Conservation (phyloP, 2,797 vertebrate species). For the Miopithecus talapoin region DNA sequence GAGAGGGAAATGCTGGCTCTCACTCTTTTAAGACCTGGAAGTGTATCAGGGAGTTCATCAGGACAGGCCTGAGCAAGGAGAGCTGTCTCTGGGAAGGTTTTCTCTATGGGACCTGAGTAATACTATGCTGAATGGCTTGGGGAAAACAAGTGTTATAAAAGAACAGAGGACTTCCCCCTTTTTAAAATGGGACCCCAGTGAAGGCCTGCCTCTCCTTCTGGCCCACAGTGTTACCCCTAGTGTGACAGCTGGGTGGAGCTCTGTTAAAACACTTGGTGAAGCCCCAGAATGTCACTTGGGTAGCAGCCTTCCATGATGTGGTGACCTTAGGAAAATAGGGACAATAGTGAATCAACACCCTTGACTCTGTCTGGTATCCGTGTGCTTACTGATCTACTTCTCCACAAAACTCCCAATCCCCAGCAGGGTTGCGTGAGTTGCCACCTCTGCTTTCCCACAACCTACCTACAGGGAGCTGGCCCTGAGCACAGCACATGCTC, state of each 20-base stretch:
- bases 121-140: background rate
- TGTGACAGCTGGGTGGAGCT: background rate
- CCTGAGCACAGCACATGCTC: background rate
- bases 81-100: background rate
- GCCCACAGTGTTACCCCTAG: background rate
- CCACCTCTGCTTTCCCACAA: background rate
- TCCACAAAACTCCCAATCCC: background rate
- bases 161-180: background rate
- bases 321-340: background rate
- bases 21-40: background rate
- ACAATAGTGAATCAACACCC: accelerated
- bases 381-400: background rate
- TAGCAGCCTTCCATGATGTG: background rate
- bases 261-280: background rate
- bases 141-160: background rate
- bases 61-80: background rate
- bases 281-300: background rate
- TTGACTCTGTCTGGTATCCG: background rate
- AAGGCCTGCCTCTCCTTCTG: background rate
- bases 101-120: background rate
- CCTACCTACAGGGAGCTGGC: background rate
- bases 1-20: background rate
- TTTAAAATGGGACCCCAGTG: background rate
- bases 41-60: background rate
- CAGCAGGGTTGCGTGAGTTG: background rate